phyloP scores from a whole-genome alignment of 2,888 invertebrate species.

The Odontocerum albicorne region DNA sequence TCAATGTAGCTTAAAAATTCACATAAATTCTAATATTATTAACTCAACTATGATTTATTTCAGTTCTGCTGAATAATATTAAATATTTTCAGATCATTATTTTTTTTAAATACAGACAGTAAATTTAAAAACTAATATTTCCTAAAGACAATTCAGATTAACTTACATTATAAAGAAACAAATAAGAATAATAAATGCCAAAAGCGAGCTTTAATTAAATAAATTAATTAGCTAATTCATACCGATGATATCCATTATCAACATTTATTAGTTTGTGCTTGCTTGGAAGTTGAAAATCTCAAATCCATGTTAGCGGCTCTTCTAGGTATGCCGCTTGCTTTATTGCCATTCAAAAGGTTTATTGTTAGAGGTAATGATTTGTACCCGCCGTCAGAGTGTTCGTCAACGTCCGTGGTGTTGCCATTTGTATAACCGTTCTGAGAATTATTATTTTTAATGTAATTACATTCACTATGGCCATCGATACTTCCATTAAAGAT shows the following conservation, averaged over 20 bases:
- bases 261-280: constrained; percentile 38
- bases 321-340: constrained; percentile 55
- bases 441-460: constrained; percentile 18
- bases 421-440: constrained; percentile 45
- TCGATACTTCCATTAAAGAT: constrained; percentile 43
- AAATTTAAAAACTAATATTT: too few species aligned
- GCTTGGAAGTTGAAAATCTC: constrained; percentile 51
- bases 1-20: too few species aligned
- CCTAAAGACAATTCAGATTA: constrained; percentile 37
- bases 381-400: constrained; percentile 57
- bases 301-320: constrained; percentile 49
- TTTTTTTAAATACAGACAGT: too few species aligned
- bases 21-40: too few species aligned
- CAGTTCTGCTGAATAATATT: too few species aligned
- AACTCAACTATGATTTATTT: too few species aligned
- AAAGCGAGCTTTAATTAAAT: constrained; percentile 17
- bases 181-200: constrained; percentile 27
- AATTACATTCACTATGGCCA: constrained; percentile 11
- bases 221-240: constrained; percentile 14
- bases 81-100: too few species aligned
- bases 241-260: constrained; percentile 16
- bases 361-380: constrained; percentile 57
- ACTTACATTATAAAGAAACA: constrained; percentile 44
- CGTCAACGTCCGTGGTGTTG: constrained; percentile 54
- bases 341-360: constrained; percentile 48